Conservation (phyloP, 1,140 invertebrate genomes). For the Ceratina australensis region DNA sequence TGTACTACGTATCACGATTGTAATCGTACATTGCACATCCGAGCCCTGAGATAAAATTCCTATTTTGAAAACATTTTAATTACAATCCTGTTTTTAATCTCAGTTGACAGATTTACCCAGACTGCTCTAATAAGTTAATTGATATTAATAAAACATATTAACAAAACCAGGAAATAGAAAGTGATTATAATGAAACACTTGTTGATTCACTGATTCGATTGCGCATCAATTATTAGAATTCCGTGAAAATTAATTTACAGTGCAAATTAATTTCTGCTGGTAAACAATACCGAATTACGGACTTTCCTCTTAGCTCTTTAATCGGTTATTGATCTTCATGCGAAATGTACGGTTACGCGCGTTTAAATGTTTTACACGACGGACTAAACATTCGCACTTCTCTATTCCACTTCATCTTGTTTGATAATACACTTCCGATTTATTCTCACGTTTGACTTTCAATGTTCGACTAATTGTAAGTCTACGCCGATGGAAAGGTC, state of each 20-base stretch:
- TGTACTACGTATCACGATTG: not conserved
- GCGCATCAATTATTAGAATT: not conserved
- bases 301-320: too few species aligned
- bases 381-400: not conserved
- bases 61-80: not conserved
- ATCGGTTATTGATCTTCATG: not conserved
- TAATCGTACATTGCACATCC: not conserved
- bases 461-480: constrained; percentile 1
- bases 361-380: not conserved
- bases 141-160: not conserved
- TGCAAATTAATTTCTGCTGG: not conserved
- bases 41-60: not conserved
- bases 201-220: not conserved
- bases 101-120: not conserved
- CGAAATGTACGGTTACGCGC: constrained; percentile 8
- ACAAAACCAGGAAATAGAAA: not conserved
- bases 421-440: not conserved
- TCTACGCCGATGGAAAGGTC: not conserved
- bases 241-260: too few species aligned
- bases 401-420: not conserved
- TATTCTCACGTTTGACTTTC: not conserved
- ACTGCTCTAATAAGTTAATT: not conserved
- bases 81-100: not conserved
- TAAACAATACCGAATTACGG: not conserved
- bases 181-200: not conserved